phyloP scores from a whole-genome alignment of 1,140 invertebrate genomes.

The Cyphomyrmex costatus region DNA sequence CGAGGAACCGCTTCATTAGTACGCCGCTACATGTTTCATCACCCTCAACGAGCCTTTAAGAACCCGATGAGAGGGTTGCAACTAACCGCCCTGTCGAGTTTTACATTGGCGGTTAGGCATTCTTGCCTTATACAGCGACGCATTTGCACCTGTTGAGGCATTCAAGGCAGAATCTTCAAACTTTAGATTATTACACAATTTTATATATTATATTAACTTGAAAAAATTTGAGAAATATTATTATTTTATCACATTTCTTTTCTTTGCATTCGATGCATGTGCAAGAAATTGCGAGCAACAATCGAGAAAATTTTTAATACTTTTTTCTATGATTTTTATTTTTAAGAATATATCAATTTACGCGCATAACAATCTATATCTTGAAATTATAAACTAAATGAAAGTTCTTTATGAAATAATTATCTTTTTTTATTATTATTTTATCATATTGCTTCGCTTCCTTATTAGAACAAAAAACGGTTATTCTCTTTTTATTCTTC shows the following conservation, averaged over 20 bases:
- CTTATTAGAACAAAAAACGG: background rate
- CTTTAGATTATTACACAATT: background rate
- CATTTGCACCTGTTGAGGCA: conserved; percentile 13
- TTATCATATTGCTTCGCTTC: background rate
- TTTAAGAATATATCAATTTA: background rate
- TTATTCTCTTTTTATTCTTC: background rate
- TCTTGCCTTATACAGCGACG: background rate
- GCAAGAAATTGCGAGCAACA: background rate
- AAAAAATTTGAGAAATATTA: background rate
- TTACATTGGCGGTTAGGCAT: background rate
- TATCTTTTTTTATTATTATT: background rate
- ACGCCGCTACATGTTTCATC: conserved; percentile 54
- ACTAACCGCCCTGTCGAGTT: conserved; percentile 33
- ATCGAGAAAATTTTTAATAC: background rate
- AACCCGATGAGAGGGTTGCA: conserved; percentile 36
- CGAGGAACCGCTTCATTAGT: conserved; percentile 58
- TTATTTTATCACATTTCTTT: background rate
- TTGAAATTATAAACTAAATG: conserved; percentile 3
- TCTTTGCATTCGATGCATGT: background rate
- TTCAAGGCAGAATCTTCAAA: background rate
- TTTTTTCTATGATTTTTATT: background rate
- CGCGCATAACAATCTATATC: background rate
- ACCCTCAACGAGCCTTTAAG: conserved; percentile 40
- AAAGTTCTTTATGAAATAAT: background rate
- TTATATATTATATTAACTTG: background rate